phyloP scores from a whole-genome alignment of 2,888 invertebrate genomes.

The Pimpla rufipes region DNA sequence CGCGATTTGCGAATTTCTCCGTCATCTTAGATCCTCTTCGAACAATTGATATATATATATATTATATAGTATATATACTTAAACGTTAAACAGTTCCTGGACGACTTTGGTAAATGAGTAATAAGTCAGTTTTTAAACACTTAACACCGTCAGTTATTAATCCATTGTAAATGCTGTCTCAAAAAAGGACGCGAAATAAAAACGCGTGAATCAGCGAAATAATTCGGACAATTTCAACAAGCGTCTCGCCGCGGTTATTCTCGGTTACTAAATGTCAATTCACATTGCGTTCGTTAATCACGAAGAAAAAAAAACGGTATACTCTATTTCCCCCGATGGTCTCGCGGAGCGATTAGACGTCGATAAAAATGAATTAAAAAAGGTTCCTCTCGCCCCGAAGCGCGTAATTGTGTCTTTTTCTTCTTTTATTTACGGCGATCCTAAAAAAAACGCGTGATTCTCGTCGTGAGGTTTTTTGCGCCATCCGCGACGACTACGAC shows the following conservation, averaged over 20 bases:
- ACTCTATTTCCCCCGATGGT: background rate
- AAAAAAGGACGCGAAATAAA: constrained; percentile 38
- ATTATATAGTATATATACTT: constrained; percentile 37
- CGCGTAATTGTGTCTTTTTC: no score
- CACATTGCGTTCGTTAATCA: constrained; percentile 55
- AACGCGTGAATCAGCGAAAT: constrained; percentile 14
- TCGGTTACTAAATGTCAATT: constrained; percentile 46
- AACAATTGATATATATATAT: constrained; percentile 45
- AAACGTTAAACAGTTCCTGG: constrained; percentile 64
- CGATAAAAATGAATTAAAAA: background rate
- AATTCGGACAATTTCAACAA: background rate
- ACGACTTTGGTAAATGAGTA: constrained; percentile 66
- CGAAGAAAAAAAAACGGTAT: constrained; percentile 23
- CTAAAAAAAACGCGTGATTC: constrained; percentile 2
- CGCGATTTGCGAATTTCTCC: constrained; percentile 55
- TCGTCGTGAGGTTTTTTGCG: constrained; percentile 7
- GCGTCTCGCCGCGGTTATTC: constrained; percentile 1
- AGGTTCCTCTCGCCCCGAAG: background rate
- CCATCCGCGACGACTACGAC: background rate
- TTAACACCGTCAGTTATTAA: constrained; percentile 48
- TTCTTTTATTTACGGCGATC: background rate
- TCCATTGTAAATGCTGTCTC: constrained; percentile 55
- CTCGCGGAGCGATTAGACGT: background rate
- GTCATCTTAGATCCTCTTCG: constrained; percentile 40
- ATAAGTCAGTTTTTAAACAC: constrained; percentile 52